Conservation (phyloP, 2,888 invertebrate species). For the Chrysolina oricalcia region DNA sequence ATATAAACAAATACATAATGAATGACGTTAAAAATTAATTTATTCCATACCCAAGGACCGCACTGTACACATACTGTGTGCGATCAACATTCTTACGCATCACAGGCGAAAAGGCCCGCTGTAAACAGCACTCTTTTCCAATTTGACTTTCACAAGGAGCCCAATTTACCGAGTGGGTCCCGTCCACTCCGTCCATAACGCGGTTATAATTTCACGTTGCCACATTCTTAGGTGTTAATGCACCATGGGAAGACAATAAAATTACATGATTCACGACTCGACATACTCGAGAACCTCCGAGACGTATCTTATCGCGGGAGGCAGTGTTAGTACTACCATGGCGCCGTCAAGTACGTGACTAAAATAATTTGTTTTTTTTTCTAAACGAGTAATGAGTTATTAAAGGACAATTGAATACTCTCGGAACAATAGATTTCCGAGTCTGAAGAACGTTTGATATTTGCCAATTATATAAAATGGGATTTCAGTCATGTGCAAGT, state of each 20-base stretch:
- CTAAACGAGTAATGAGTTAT: background rate
- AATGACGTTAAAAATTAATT: too few relatives aligned
- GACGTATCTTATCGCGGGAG: slow-evolving; percentile 32
- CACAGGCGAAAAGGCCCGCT: slow-evolving; percentile 20
- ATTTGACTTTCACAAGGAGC: slow-evolving; percentile 41
- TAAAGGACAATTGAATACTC: slow-evolving; percentile 9
- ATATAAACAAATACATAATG: too few relatives aligned
- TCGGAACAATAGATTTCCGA: background rate
- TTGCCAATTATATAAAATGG: background rate
- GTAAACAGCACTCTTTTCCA: slow-evolving; percentile 30
- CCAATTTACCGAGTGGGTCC: slow-evolving; percentile 39
- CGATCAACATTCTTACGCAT: slow-evolving; percentile 10
- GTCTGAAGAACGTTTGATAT: background rate
- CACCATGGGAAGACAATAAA: slow-evolving; percentile 53
- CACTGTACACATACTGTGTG: background rate
- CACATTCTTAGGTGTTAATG: slow-evolving; percentile 48
- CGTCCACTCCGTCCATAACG: slow-evolving; percentile 34
- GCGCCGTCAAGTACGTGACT: slow-evolving; percentile 45
- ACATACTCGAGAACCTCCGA: slow-evolving; percentile 38
- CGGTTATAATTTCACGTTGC: slow-evolving; percentile 46
- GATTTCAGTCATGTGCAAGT: background rate
- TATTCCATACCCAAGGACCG: too few relatives aligned
- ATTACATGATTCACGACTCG: slow-evolving; percentile 53
- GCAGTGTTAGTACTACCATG: slow-evolving; percentile 39
- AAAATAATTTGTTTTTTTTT: slow-evolving; percentile 38